Evolutionary conservation across 2,797 vertebrate genomes (phyloP), one percentile per base, ranked within the genome.

Genomic region (Mormyrops attenuatus): DNA sequence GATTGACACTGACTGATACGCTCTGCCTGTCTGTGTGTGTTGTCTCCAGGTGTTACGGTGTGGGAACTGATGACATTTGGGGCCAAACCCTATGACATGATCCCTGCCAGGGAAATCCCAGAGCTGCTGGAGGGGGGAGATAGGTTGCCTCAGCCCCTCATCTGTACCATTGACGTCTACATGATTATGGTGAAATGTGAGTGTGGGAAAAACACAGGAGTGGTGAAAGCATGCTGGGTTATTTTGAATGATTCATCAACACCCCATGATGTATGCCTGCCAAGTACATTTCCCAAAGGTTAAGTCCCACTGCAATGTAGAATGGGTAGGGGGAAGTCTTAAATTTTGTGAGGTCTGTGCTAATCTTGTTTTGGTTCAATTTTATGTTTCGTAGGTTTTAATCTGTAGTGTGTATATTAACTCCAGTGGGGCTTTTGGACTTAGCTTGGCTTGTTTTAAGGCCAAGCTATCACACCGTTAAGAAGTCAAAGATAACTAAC

Each of bases 121-220:
- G 97, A 98, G 17, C 95, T 99, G 69, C 94, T 99, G 92, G 98
- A 99, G 93, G 97, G 96, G 52, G 98, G 98, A 2, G 97, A 99
- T 82, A 94, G 98, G 15, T 96, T 99, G 50, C 97, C 98, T 0
- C 98, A 99, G 94, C 98, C 98, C 0, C 94, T 96, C 15, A 97
- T 98, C 95, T 99, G 98, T 94, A 99, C 98, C 95, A 98, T 97
- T 0, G 98, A 99, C 0, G 97, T 99, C 94, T 99, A 99, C 95
- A 98, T 98, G 97, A 98, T 99, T 94, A 99, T 99, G 98, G 98
- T 99, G 94, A 99, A 99, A 96, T 99, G 98, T 99, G 91, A 91
- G 98, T 96, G 3, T 22, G 17, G 38, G 86, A 55, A 55, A 87
- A 87, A 57, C 26, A 34, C 85, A 34, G 49, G 85, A 53, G 26